These are phyloP conservation scores for Electrona antarctica DNA, from an alignment of 2,113 vertebrate genomes.

Conservation along the genomic window DNA sequence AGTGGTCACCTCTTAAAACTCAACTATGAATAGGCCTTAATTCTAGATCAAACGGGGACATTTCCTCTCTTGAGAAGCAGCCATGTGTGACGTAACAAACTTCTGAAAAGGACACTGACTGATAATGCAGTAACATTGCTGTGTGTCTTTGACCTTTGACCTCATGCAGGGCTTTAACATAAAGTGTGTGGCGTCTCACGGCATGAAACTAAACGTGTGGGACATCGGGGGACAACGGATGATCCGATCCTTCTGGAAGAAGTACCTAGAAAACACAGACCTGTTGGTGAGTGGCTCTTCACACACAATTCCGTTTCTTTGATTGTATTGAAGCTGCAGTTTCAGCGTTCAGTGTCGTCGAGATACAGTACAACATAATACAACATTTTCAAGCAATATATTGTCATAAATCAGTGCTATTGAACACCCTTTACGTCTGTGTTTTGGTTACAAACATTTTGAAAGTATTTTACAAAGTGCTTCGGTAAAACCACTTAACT, in stretches of 20 bases:
- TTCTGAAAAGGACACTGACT: background rate
- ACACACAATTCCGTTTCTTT: no score
- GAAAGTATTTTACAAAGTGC: no score
- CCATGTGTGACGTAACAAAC: background rate
- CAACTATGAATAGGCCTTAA: no score
- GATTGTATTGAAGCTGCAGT: no score
- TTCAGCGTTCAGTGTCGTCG: no score
- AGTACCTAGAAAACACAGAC: constrained; percentile 87
- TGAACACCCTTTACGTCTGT: no score
- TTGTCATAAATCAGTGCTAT: no score
- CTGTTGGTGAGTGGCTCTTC: constrained; percentile 78
- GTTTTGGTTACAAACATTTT: no score
- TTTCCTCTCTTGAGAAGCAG: background rate
- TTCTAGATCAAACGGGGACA: background rate
- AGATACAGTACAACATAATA: no score
- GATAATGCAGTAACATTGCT: constrained; percentile 4
- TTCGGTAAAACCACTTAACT: no score
- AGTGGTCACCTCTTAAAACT: no score
- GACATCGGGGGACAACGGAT: constrained; percentile 88
- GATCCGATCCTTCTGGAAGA: constrained; percentile 86
- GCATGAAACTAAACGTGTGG: constrained; percentile 88
- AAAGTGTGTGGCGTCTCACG: constrained; percentile 85
- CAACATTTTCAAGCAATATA: no score
- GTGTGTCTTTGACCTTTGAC: constrained; percentile 20
- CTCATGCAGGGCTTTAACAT: constrained; percentile 85